Evolutionary conservation across 2,888 invertebrate genomes (phyloP).

Genomic region (Acholoe squamosa): DNA sequence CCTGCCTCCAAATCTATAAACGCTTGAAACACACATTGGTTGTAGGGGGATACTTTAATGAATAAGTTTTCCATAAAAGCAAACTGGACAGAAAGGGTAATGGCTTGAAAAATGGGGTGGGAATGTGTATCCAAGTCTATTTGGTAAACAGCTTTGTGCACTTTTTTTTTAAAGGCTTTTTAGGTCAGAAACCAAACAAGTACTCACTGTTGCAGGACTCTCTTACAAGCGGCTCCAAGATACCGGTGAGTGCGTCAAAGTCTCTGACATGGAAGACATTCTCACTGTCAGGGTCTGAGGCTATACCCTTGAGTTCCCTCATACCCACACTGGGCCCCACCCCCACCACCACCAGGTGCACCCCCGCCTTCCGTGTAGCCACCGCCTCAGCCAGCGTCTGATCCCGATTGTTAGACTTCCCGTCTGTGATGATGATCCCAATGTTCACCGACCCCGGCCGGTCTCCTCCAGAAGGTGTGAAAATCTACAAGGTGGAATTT

Average conservation of each 20-base stretch:
- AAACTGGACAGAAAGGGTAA: too few species aligned
- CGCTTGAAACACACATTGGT: too few species aligned
- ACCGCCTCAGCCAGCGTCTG: conserved; percentile 68
- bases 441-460: conserved; percentile 76
- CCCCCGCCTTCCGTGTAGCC: conserved; percentile 67
- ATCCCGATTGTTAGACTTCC: conserved; percentile 67
- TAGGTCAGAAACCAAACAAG: too few species aligned
- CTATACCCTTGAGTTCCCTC: conserved; percentile 77
- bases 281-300: conserved; percentile 75
- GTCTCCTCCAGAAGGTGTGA: conserved; percentile 75
- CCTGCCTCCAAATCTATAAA: too few species aligned
- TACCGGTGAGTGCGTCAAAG: conserved; percentile 74
- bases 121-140: too few species aligned
- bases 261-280: conserved; percentile 77
- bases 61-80: too few species aligned
- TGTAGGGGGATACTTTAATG: too few species aligned
- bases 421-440: conserved; percentile 78
- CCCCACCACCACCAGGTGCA: conserved; percentile 67
- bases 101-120: too few species aligned
- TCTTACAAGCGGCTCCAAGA: conserved; percentile 74
- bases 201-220: conserved; percentile 78
- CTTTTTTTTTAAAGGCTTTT: too few species aligned
- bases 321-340: conserved; percentile 69
- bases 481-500: not conserved
- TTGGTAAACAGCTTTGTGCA: too few species aligned